phyloP scores from a whole-genome alignment of 1,140 invertebrate species.

The Parapsyche elsis region DNA sequence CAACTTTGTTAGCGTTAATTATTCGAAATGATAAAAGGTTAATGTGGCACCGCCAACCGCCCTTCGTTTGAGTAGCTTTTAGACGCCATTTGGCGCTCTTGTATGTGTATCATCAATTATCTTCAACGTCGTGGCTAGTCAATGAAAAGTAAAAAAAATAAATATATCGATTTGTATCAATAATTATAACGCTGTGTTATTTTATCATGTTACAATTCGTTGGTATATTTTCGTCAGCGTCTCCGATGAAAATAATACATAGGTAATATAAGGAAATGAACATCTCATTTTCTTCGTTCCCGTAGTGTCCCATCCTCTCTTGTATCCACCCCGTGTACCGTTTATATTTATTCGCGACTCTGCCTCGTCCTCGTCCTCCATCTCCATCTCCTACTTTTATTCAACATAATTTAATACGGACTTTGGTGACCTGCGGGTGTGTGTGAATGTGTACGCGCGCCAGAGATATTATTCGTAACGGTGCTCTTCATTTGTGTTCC shows the following conservation, averaged over 20 bases:
- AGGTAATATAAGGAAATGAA: neutral
- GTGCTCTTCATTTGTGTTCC: neutral
- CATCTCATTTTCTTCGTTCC: conserved; percentile 1
- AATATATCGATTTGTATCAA: no score
- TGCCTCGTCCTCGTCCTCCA: neutral
- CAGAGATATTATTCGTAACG: neutral
- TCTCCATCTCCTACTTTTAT: neutral
- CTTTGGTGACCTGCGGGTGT: neutral
- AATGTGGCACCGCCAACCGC: conserved; percentile 35
- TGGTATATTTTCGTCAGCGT: no score
- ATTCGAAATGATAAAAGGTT: conserved; percentile 53
- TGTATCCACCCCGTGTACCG: neutral
- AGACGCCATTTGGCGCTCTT: neutral
- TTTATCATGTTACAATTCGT: no score
- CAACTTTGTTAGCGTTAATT: conserved; percentile 53
- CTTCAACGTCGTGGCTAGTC: no score
- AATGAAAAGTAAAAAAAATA: no score
- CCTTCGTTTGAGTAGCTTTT: conserved; percentile 1
- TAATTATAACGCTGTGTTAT: no score
- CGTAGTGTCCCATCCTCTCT: neutral
- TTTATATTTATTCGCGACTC: neutral
- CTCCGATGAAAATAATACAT: neutral
- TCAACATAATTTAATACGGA: neutral
- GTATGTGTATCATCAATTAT: neutral
- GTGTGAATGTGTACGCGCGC: neutral